A percentile compares a stretch with the other conserved stretches of the same genome.
phyloP scores from a whole-genome alignment of 2,797 vertebrate species.

The Simalia tracyae region DNA sequence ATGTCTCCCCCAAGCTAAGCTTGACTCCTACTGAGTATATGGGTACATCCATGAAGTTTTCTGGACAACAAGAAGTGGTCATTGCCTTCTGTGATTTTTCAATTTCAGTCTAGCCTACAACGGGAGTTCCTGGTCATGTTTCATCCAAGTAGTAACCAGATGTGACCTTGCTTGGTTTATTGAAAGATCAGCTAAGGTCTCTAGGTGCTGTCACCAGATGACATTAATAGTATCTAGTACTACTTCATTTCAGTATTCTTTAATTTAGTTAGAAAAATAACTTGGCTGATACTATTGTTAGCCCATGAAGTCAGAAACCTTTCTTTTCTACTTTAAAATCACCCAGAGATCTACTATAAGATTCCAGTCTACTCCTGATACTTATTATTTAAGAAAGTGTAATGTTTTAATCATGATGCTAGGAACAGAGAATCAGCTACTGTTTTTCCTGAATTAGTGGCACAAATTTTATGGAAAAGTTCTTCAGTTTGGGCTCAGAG shows the following conservation, averaged over 20 bases:
- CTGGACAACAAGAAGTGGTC: not conserved
- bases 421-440: not conserved
- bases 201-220: not conserved
- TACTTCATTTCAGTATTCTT: not conserved
- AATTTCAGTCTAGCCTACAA: not conserved
- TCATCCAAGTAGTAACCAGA: not conserved
- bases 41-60: not conserved
- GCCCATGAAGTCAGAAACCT: not conserved
- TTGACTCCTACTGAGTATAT: not conserved
- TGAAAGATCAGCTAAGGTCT: not conserved
- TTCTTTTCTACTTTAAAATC: not conserved
- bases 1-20: not conserved
- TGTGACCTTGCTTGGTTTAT: not conserved
- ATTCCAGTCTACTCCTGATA: not conserved
- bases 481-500: not conserved
- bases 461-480: not conserved
- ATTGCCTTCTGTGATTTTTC: not conserved
- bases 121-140: not conserved
- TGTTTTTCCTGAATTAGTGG: not conserved
- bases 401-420: not conserved
- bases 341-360: not conserved
- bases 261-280: not conserved
- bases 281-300: not conserved
- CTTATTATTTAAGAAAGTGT: not conserved
- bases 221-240: not conserved